These are phyloP conservation scores for Orchesellides sinensis DNA, from an alignment of 2,888 invertebrate genomes.

Conservation along the genomic window DNA sequence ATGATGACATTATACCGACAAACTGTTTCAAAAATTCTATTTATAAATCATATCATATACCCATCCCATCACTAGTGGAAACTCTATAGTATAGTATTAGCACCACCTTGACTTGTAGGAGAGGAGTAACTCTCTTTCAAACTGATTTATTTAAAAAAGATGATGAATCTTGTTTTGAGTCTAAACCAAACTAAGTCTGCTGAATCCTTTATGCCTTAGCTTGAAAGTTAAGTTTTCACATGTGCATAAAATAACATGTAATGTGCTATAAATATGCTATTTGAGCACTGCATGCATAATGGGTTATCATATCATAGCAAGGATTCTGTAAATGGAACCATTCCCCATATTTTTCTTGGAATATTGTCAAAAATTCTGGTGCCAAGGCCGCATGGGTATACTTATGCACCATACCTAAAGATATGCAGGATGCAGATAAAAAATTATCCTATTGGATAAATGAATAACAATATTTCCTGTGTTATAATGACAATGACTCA, in stretches of 20 bases:
- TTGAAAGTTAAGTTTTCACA: background rate
- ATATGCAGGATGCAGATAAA: background rate
- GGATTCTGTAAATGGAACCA: background rate
- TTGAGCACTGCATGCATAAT: background rate
- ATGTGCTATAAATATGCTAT: conserved; percentile 8
- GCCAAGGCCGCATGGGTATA: conserved; percentile 32
- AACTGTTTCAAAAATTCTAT: no score
- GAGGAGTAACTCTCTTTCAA: background rate
- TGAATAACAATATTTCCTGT: background rate
- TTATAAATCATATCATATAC: no score
- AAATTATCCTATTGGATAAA: background rate
- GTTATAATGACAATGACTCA: background rate
- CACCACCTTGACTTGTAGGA: no score
- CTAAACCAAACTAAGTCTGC: no score
- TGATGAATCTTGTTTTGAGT: no score
- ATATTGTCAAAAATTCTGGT: conserved; percentile 46
- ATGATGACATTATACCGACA: no score
- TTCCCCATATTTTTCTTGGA: conserved; percentile 40
- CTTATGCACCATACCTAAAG: background rate
- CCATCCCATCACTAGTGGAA: no score
- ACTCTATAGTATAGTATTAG: no score
- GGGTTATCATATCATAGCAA: background rate
- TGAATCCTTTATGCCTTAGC: background rate
- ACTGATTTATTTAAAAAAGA: background rate
- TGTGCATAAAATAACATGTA: background rate